A percentile compares a stretch with the other conserved stretches of the same genome.
phyloP scores from a whole-genome alignment of 1,140 invertebrate species.

The Samia ricini region DNA sequence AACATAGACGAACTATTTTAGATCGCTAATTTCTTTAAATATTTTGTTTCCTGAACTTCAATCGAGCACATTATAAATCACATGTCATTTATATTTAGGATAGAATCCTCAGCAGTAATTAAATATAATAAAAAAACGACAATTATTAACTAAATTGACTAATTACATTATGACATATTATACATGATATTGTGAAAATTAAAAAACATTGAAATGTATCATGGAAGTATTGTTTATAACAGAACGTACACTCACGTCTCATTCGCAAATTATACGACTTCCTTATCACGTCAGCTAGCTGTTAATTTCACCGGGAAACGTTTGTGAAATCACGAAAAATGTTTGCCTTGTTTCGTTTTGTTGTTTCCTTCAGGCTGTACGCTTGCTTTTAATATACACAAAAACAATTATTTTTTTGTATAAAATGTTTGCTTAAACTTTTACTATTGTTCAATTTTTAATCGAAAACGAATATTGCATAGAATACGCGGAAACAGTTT shows the following conservation, averaged over 20 bases:
- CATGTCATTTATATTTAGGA: too few relatives aligned
- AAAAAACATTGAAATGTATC: slow-evolving; percentile 4
- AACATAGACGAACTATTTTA: too few relatives aligned
- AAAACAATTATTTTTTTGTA: neutral
- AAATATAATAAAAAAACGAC: too few relatives aligned
- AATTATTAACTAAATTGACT: too few relatives aligned
- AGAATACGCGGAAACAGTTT: neutral
- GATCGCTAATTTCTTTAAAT: too few relatives aligned
- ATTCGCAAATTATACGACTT: slow-evolving; percentile 45
- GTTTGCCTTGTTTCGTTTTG: slow-evolving; percentile 1
- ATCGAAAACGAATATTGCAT: neutral
- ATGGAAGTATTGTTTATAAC: slow-evolving; percentile 2
- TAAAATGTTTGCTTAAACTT: neutral
- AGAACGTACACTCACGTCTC: slow-evolving; percentile 22
- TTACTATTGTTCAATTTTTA: neutral
- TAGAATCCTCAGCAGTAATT: too few relatives aligned
- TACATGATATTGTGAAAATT: too few relatives aligned
- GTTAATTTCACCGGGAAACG: slow-evolving; percentile 43
- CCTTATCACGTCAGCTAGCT: slow-evolving; percentile 31
- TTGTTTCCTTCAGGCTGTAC: neutral
- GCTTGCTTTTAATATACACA: neutral
- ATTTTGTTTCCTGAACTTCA: too few relatives aligned
- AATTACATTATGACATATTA: too few relatives aligned
- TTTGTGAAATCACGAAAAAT: neutral
- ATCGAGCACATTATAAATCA: too few relatives aligned